A percentile compares a stretch with the other conserved stretches of the same genome.
Conservation (phyloP, 2,888 invertebrate species). For the Alcis repandata region DNA sequence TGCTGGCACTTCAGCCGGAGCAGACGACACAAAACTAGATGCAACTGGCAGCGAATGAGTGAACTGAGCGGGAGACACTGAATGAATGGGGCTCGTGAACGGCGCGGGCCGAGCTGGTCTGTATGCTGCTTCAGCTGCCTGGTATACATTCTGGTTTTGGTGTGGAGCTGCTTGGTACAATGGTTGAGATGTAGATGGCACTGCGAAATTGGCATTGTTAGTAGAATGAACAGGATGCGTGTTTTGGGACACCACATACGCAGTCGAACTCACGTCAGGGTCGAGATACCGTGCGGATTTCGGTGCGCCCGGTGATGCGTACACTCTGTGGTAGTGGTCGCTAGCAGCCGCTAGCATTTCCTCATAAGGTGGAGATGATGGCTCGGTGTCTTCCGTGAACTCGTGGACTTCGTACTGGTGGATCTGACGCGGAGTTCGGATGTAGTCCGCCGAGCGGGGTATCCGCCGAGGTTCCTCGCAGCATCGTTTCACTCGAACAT, state of each 20-base stretch:
- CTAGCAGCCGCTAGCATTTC: conserved; percentile 81
- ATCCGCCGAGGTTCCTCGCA: conserved; percentile 55
- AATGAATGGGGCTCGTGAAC: conserved; percentile 25
- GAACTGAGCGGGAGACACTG: conserved; percentile 43
- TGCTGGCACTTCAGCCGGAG: conserved; percentile 48
- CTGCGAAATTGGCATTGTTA: conserved; percentile 5
- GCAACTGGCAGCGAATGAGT: conserved; percentile 41
- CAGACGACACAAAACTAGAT: conserved; percentile 47
- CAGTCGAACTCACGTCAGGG: conserved; percentile 42
- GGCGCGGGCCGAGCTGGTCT: conserved; percentile 36
- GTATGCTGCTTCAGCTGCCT: conserved; percentile 23
- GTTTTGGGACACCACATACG: conserved; percentile 34
- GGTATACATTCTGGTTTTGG: not conserved
- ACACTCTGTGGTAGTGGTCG: conserved; percentile 76
- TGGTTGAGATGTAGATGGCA: conserved; percentile 5
- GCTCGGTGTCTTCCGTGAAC: conserved; percentile 63
- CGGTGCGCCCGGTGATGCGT: conserved; percentile 55
- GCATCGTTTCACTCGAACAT: conserved; percentile 68
- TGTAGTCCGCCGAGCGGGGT: conserved; percentile 59
- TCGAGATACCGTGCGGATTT: conserved; percentile 45
- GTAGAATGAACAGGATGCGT: conserved; percentile 11
- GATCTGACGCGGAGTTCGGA: conserved; percentile 66
- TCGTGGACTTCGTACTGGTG: conserved; percentile 82
- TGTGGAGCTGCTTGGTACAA: conserved; percentile 17
- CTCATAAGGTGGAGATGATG: conserved; percentile 71